Evolutionary conservation across 2,888 invertebrate species (phyloP), one percentile per base, ranked within the genome.

Genomic region (Ganaspis brasiliensis): DNA sequence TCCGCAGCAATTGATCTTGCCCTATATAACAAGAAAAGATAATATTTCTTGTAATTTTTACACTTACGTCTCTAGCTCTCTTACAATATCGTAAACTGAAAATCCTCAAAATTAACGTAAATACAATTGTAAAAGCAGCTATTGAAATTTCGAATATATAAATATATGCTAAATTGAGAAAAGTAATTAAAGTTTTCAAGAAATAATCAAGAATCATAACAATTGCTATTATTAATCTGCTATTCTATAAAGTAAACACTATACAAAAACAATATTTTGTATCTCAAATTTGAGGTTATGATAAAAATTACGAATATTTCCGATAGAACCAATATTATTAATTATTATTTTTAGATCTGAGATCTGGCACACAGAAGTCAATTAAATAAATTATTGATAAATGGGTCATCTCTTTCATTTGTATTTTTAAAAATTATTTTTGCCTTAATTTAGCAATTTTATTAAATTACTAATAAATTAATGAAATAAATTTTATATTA

Each of bases 221-320:
- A 40, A 21, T 40, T 14, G 19, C 4, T 2, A 56, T 21, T 16
- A 2, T 16, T n/a, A 21, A 21, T 24, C 16, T 14, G 16, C 3
- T 49, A 49, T 49, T 1, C 4, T 0, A 49, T n/a, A 49, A 35
- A 6, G 16, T 9, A 49, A 49, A 49, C n/a, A 49, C 14, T 8
- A n/a, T 45, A 45, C 16, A 49, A 49, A 49, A 49, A 49, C 49
- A 49, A 16, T 49, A n/a, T 49, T 49, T 14, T 49, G n/a, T 45
- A 49, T 49, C 16, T 49, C n/a, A 49, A 61, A 21, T 67, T 67
- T 45, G 21, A 67, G 67, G 67, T 67, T 67, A 67, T 67, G 24
- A 1, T 19, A 3, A 21, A 45, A 1, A 52, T 19, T 9, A n/a
- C 9, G 16, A 52, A 19, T 16, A 49, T 49, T 49, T 52, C 52